A percentile compares a stretch with the other conserved stretches of the same genome.
These are phyloP conservation scores for Gymnosoma rotundatum DNA, from an alignment of 2,888 invertebrate species.

Conservation along the genomic window DNA sequence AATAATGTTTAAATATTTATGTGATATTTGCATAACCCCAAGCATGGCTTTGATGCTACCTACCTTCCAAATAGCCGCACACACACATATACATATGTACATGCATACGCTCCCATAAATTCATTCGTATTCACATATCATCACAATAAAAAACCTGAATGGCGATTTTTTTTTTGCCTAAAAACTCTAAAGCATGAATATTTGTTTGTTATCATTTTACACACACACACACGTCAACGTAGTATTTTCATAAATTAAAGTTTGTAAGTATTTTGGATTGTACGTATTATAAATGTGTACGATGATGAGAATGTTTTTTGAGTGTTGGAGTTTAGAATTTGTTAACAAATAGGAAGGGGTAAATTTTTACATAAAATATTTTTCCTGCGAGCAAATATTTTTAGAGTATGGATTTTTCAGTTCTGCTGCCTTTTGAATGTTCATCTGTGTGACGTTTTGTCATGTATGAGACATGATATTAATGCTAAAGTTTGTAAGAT, in stretches of 20 bases:
- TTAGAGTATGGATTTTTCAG: conserved; percentile 7
- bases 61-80: conserved; percentile 72
- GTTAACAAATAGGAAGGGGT: conserved; percentile 9
- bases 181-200: conserved; percentile 8
- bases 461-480: conserved; percentile 20
- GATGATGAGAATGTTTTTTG: conserved; percentile 11
- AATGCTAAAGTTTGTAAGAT: conserved; percentile 6
- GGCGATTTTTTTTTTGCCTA: neutral
- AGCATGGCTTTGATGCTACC: conserved; percentile 73
- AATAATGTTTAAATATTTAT: too few species aligned
- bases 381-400: conserved; percentile 6
- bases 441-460: conserved; percentile 7
- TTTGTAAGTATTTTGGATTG: neutral
- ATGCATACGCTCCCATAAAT: too few species aligned
- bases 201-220: neutral
- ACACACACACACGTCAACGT: neutral
- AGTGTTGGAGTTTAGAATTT: neutral
- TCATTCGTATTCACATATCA: too few species aligned
- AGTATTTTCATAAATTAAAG: neutral
- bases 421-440: neutral
- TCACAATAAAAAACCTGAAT: neutral
- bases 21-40: conserved; percentile 16
- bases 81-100: neutral
- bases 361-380: neutral
- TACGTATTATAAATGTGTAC: neutral